Conservation (phyloP, 1,140 invertebrate genomes). For the Plectrocnemia conspersa region DNA sequence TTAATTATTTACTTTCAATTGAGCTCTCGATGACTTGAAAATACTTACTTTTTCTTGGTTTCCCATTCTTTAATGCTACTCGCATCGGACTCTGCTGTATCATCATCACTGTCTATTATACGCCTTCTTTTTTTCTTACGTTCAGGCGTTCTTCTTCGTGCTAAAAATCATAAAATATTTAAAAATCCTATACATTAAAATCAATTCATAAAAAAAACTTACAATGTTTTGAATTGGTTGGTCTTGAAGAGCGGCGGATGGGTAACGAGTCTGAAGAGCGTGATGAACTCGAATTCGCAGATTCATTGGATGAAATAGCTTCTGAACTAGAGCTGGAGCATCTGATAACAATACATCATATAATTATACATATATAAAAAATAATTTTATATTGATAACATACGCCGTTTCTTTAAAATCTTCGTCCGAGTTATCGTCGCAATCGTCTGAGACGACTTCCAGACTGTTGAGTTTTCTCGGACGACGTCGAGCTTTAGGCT, state of each 20-base stretch:
- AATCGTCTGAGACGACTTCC: slow-evolving; percentile 75
- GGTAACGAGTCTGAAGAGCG: slow-evolving; percentile 44
- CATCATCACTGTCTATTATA: too few species aligned
- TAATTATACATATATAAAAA: slow-evolving; percentile 5
- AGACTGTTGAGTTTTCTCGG: slow-evolving; percentile 73
- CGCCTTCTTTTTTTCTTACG: slow-evolving; percentile 26
- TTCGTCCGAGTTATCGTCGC: slow-evolving; percentile 73
- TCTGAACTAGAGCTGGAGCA: slow-evolving; percentile 30
- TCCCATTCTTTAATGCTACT: slow-evolving; percentile 43
- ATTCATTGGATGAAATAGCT: slow-evolving; percentile 41
- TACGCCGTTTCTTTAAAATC: slow-evolving; percentile 67
- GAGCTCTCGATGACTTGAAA: too few species aligned
- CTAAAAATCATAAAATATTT: slow-evolving; percentile 20
- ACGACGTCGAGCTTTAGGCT: slow-evolving; percentile 57
- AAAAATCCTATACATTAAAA: not conserved
- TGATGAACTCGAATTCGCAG: slow-evolving; percentile 36
- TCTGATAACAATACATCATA: too few species aligned
- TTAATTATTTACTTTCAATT: too few species aligned
- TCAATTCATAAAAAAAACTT: not conserved
- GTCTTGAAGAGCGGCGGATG: slow-evolving; percentile 37
- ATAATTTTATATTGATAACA: slow-evolving; percentile 10
- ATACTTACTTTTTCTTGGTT: slow-evolving; percentile 37
- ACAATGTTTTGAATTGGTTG: slow-evolving; percentile 34
- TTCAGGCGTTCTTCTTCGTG: slow-evolving; percentile 28
- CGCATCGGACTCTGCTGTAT: too few species aligned